Percentiles rank a stretch among this genome's conserved stretches.
These are phyloP conservation scores for Epinephelus coioides DNA, from an alignment of 2,797 vertebrate species.

Conservation along the genomic window DNA sequence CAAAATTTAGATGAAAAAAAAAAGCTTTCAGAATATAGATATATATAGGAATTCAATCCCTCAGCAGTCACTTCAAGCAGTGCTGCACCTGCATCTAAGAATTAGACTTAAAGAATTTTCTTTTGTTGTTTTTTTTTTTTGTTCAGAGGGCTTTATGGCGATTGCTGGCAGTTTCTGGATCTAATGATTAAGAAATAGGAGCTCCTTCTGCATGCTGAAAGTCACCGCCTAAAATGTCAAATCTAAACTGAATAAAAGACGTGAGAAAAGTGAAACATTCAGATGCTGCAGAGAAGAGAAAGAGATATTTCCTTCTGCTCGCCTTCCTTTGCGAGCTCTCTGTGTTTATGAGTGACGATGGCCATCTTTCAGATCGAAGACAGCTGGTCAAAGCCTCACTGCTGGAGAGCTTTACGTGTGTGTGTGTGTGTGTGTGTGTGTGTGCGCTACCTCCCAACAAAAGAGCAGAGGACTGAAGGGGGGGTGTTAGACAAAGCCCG, in stretches of 20 bases:
- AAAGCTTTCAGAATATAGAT: neutral
- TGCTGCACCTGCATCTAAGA: neutral
- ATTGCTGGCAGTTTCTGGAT: slow-evolving; percentile 3
- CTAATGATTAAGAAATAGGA: neutral
- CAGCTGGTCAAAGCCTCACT: slow-evolving; percentile 78
- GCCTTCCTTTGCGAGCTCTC: slow-evolving; percentile 11
- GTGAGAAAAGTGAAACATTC: neutral
- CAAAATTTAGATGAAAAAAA: neutral
- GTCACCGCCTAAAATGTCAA: slow-evolving; percentile 9
- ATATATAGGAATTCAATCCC: neutral
- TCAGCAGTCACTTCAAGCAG: no score
- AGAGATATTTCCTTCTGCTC: slow-evolving; percentile 28
- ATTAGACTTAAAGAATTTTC: neutral
- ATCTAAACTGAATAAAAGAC: neutral
- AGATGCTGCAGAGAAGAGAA: neutral
- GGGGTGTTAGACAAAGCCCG: slow-evolving; percentile 76
- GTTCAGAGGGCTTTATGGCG: neutral
- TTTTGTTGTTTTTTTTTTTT: slow-evolving; percentile 4
- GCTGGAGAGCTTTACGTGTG: slow-evolving; percentile 68
- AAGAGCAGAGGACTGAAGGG: slow-evolving; percentile 66
- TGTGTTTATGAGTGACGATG: slow-evolving; percentile 56
- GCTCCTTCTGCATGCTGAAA: neutral
- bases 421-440: slow-evolving; percentile 40
- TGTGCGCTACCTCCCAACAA: slow-evolving; percentile 72
- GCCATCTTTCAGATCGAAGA: slow-evolving; percentile 73